These are phyloP conservation scores for Cyphomyrmex costatus DNA, from an alignment of 1,140 invertebrate genomes.

Conservation along the genomic window DNA sequence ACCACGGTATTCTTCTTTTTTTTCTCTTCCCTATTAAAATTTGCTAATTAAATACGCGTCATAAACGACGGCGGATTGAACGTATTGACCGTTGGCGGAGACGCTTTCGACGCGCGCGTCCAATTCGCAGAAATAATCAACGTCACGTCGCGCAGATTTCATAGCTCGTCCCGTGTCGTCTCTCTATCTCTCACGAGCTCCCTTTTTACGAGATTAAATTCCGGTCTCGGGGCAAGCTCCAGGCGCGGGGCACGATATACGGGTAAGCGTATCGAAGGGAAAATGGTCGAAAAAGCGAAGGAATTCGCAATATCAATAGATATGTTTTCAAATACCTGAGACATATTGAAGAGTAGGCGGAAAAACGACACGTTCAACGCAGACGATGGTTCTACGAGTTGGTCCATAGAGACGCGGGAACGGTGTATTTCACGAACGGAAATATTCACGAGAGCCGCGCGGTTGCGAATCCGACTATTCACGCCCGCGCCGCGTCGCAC, in stretches of 20 bases:
- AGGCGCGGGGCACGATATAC: background rate
- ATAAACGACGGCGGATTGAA: constrained; percentile 29
- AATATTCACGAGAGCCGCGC: background rate
- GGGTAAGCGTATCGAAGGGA: background rate
- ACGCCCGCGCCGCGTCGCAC: background rate
- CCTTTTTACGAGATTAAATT: constrained; percentile 51
- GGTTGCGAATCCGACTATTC: background rate
- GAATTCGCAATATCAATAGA: constrained; percentile 28
- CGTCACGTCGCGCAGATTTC: constrained; percentile 45
- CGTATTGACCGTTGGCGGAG: constrained; percentile 17
- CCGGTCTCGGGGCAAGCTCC: constrained; percentile 21
- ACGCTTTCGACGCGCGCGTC: constrained; percentile 22
- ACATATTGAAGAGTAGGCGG: background rate
- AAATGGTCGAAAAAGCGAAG: background rate
- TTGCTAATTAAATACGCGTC: constrained; percentile 54
- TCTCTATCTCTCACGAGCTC: constrained; percentile 9
- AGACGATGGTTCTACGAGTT: background rate
- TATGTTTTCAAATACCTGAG: background rate
- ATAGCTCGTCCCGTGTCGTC: background rate
- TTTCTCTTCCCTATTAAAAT: constrained; percentile 51
- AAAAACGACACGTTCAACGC: background rate
- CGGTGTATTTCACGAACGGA: background rate
- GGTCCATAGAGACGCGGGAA: background rate
- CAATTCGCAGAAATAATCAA: constrained; percentile 52
- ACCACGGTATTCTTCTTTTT: background rate